A percentile compares a stretch with the other conserved stretches of the same genome.
Conservation (phyloP, 2,113 vertebrate species). For the Pitta sordida region DNA sequence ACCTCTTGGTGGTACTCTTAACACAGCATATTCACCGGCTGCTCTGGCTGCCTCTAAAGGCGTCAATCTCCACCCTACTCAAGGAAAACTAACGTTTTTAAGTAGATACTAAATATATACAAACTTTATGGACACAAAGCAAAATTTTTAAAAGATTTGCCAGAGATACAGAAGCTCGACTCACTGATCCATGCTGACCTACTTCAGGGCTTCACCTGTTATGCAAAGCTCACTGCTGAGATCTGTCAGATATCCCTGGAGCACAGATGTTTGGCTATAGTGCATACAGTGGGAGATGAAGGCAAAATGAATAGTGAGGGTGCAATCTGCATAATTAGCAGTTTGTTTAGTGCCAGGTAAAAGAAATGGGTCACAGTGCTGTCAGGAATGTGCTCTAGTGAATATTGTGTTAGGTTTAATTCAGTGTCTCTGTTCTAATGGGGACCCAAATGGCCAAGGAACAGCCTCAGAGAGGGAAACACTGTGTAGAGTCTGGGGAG, state of each 20-base stretch:
- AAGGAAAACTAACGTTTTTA: neutral
- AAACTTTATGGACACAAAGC: slow-evolving; percentile 46
- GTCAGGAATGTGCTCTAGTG: neutral
- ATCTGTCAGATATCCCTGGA: neutral
- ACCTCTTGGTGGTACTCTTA: slow-evolving; percentile 68
- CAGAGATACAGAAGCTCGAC: neutral
- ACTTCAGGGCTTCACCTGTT: slow-evolving; percentile 28
- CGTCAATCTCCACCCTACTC: neutral
- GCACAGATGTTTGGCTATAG: neutral
- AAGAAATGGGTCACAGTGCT: neutral
- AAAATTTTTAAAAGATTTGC: slow-evolving; percentile 27
- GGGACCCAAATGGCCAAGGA: neutral
- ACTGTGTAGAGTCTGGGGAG: neutral
- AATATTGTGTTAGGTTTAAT: neutral
- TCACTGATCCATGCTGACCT: neutral
- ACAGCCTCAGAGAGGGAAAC: neutral
- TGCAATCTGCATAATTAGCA: neutral
- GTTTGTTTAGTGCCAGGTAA: neutral
- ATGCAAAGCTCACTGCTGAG: neutral
- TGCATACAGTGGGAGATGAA: neutral
- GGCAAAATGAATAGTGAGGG: neutral
- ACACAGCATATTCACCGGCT: slow-evolving; percentile 17
- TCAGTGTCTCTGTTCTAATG: neutral
- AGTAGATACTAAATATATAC: slow-evolving; percentile 61
- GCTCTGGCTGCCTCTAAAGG: neutral